phyloP scores from a whole-genome alignment of 2,797 vertebrate genomes.

The Glyptemys insculpta region DNA sequence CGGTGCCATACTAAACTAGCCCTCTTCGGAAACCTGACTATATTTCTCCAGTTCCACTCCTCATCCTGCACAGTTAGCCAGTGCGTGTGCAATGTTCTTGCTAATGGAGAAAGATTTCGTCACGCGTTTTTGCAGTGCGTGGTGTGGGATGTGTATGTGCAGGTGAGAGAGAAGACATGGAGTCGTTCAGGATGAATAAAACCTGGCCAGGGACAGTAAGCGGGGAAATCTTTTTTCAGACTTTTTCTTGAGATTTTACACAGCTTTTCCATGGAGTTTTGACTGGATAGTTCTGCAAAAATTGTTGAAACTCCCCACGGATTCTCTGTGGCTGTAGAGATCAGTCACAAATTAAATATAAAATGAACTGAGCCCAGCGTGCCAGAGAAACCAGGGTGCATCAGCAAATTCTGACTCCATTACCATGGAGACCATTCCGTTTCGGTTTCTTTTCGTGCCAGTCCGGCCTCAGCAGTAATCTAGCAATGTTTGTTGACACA shows the following conservation, averaged over 20 bases:
- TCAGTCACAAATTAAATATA: not conserved
- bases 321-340: too few relatives aligned
- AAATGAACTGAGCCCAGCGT: not conserved
- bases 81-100: not conserved
- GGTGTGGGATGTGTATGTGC: not conserved
- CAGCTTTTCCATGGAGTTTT: not conserved
- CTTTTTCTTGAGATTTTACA: not conserved
- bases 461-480: not conserved
- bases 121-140: not conserved
- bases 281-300: not conserved
- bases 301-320: not conserved
- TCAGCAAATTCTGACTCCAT: not conserved
- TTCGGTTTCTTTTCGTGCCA: not conserved
- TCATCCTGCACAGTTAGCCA: not conserved
- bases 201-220: not conserved
- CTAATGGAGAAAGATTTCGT: not conserved
- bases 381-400: fast-evolving
- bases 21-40: not conserved
- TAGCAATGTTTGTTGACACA: slow-evolving; percentile 18
- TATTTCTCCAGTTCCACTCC: not conserved
- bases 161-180: not conserved
- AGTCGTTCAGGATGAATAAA: too few relatives aligned
- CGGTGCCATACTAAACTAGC: not conserved
- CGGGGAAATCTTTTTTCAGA: not conserved
- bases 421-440: not conserved